A percentile compares a stretch with the other conserved stretches of the same genome.
Evolutionary conservation across 2,797 vertebrate species (phyloP).

Genomic region (Diceros bicornis): DNA sequence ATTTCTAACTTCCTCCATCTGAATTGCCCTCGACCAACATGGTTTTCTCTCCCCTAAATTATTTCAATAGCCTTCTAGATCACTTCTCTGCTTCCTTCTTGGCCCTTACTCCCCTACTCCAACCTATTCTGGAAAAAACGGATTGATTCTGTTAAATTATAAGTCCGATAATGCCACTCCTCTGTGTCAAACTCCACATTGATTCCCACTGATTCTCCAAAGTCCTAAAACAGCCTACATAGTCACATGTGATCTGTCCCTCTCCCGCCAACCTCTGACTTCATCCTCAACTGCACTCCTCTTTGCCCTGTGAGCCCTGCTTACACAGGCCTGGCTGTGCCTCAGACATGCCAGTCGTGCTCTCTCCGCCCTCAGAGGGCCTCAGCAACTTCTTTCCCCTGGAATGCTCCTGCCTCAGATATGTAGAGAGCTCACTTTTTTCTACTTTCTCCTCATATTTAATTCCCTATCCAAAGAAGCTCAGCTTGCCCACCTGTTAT

Average conservation of each 20-base stretch:
- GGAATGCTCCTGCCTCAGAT: background rate
- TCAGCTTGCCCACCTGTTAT: slow-evolving; percentile 10
- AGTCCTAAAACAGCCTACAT: background rate
- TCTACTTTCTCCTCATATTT: background rate
- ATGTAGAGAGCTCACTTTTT: background rate
- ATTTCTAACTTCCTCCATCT: background rate
- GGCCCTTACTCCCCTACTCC: background rate
- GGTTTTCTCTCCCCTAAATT: background rate
- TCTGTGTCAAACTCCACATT: background rate
- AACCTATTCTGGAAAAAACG: background rate
- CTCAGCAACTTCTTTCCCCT: background rate
- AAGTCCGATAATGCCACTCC: background rate
- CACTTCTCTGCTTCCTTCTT: slow-evolving; percentile 8
- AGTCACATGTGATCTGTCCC: background rate
- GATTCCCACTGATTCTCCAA: background rate
- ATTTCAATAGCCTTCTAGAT: background rate
- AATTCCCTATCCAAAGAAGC: background rate
- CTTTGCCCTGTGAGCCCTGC: background rate
- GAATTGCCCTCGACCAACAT: background rate
- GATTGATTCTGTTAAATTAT: background rate
- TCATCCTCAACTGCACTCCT: rapidly evolving
- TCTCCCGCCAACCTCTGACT: background rate
- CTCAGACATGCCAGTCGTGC: rapidly evolving
- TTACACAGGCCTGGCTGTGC: background rate
- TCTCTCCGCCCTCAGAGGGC: background rate